These are phyloP conservation scores for Sinelater perroti DNA, from an alignment of 2,888 invertebrate genomes.

Conservation along the genomic window DNA sequence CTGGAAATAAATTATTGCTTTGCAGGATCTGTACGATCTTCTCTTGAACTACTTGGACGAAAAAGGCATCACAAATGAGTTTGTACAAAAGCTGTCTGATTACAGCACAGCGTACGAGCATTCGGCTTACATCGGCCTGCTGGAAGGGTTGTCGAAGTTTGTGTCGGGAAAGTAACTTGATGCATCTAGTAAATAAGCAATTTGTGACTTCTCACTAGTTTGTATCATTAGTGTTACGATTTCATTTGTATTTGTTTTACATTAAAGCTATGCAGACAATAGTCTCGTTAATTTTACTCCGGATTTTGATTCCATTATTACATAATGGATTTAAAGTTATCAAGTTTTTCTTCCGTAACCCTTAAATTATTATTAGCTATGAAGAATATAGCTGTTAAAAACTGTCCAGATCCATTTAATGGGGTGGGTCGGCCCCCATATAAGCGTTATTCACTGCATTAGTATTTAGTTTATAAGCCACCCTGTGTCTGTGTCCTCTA, in stretches of 20 bases:
- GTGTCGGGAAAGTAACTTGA: constrained; percentile 67
- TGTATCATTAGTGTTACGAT: constrained; percentile 15
- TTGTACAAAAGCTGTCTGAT: constrained; percentile 86
- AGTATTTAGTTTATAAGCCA: too few species aligned
- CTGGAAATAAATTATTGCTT: constrained; percentile 45
- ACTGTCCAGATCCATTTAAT: too few species aligned
- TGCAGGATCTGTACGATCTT: constrained; percentile 91
- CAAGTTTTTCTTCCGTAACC: too few species aligned
- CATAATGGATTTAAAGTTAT: too few species aligned
- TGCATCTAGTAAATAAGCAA: neutral
- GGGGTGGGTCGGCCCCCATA: too few species aligned
- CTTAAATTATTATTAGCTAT: too few species aligned
- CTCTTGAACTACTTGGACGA: constrained; percentile 96
- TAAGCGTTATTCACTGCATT: too few species aligned
- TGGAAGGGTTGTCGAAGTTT: constrained; percentile 88
- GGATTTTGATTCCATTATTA: too few species aligned
- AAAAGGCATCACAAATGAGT: constrained; percentile 93
- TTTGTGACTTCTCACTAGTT: too few species aligned
- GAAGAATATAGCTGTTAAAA: too few species aligned
- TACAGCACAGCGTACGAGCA: constrained; percentile 95
- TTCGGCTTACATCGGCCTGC: constrained; percentile 85
- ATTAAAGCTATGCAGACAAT: constrained; percentile 5
- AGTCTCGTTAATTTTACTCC: neutral
- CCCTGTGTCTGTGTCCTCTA: too few species aligned
- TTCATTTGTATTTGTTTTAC: constrained; percentile 10